These are phyloP conservation scores for Eolophus roseicapilla DNA, from an alignment of 2,113 vertebrate species.

Conservation along the genomic window DNA sequence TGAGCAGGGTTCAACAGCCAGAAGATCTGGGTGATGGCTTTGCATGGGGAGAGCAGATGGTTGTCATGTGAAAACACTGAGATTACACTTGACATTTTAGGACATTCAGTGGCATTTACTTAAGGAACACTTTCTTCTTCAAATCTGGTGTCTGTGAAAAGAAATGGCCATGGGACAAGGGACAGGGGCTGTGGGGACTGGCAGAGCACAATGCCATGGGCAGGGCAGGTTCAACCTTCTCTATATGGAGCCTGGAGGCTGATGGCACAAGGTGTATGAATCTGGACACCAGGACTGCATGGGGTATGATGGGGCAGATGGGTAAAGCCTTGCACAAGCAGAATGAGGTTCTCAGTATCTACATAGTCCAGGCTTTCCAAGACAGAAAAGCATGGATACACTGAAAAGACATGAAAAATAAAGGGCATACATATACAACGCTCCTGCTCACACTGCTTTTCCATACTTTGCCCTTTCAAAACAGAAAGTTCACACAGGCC, in stretches of 20 bases:
- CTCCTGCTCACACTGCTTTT: neutral
- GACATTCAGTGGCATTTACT: neutral
- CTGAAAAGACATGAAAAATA: neutral
- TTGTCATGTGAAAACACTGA: neutral
- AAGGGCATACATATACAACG: accelerated
- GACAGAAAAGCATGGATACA: neutral
- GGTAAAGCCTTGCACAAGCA: neutral
- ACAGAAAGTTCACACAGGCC: neutral
- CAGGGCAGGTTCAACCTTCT: neutral
- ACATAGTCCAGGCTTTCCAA: neutral
- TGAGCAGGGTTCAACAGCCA: neutral
- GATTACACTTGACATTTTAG: neutral
- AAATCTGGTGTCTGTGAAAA: neutral
- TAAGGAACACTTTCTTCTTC: neutral
- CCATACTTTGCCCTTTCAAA: neutral
- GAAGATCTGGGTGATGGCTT: neutral
- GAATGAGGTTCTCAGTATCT: neutral
- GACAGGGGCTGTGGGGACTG: neutral
- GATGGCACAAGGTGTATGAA: neutral
- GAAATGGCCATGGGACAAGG: neutral
- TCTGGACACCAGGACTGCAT: neutral
- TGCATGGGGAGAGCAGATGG: neutral
- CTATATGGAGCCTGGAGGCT: accelerated
- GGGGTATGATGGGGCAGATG: accelerated
- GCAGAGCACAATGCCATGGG: accelerated